Evolutionary conservation across 2,888 invertebrate genomes (phyloP).

Genomic region (Tipula unca): DNA sequence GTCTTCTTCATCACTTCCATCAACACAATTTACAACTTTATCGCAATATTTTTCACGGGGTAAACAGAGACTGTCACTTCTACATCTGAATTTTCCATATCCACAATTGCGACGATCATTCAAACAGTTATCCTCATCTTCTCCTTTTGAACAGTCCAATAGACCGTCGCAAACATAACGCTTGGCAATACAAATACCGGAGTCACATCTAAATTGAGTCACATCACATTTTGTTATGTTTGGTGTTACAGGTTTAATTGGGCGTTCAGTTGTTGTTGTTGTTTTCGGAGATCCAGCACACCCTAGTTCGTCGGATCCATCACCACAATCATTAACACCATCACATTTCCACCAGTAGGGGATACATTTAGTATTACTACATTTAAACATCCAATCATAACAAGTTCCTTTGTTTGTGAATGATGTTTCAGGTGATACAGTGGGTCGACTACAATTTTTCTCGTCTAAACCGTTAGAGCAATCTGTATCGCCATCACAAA

Average conservation of each 20-base stretch:
- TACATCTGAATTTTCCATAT: slow-evolving; percentile 49
- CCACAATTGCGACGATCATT: slow-evolving; percentile 35
- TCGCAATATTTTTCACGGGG: slow-evolving; percentile 45
- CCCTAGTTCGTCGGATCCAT: slow-evolving; percentile 63
- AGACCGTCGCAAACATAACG: slow-evolving; percentile 47
- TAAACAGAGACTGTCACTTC: slow-evolving; percentile 54
- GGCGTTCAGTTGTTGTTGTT: slow-evolving; percentile 33
- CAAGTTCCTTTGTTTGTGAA: slow-evolving; percentile 42
- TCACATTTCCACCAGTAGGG: slow-evolving; percentile 79
- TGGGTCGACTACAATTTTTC: slow-evolving; percentile 49
- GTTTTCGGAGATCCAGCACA: slow-evolving; percentile 37
- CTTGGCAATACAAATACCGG: slow-evolving; percentile 51
- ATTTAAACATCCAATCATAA: slow-evolving; percentile 71
- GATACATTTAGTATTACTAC: slow-evolving; percentile 59
- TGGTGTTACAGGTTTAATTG: slow-evolving; percentile 28
- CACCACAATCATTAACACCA: slow-evolving; percentile 64
- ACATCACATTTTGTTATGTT: slow-evolving; percentile 37
- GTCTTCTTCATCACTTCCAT: slow-evolving; percentile 47
- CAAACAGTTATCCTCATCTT: slow-evolving; percentile 52
- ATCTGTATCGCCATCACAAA: slow-evolving; percentile 59
- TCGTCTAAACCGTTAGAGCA: slow-evolving; percentile 66
- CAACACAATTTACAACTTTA: slow-evolving; percentile 46
- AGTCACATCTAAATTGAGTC: slow-evolving; percentile 29
- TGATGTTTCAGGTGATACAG: slow-evolving; percentile 31
- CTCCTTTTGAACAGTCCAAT: slow-evolving; percentile 50